Conservation (phyloP, 2,888 invertebrate species). For the Scelioninae gen. 1 region DNA sequence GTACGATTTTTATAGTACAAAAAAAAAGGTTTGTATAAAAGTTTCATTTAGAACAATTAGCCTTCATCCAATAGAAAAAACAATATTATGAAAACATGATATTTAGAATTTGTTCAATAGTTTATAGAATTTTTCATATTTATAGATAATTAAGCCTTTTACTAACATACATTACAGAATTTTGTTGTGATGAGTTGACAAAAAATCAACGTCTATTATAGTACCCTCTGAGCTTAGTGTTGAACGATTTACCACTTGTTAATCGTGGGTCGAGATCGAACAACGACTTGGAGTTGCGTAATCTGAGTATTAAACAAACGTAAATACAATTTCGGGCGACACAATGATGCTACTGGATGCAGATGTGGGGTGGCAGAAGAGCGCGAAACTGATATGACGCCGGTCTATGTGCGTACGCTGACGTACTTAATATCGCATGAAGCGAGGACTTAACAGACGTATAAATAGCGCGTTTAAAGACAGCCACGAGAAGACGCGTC, state of each 20-base stretch:
- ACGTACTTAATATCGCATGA: slow-evolving; percentile 72
- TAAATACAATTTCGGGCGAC: slow-evolving; percentile 26
- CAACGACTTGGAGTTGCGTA: slow-evolving; percentile 15
- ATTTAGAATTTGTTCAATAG: no score
- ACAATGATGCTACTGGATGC: slow-evolving; percentile 24
- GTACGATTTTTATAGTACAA: no score
- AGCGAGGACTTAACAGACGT: slow-evolving; percentile 77
- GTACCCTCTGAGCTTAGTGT: not conserved
- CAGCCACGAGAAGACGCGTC: slow-evolving; percentile 75
- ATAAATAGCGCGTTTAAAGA: slow-evolving; percentile 80
- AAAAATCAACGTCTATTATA: no score
- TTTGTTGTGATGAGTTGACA: no score
- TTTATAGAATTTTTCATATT: no score
- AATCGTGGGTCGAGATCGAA: not conserved
- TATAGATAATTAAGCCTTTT: no score
- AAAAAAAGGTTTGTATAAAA: no score
- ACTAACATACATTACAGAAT: no score
- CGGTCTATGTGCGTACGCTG: slow-evolving; percentile 67
- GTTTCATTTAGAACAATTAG: no score
- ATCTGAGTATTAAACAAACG: slow-evolving; percentile 5
- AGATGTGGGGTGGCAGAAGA: slow-evolving; percentile 25
- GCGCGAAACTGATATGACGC: slow-evolving; percentile 54
- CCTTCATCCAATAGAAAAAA: no score
- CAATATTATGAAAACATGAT: no score
- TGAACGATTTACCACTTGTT: not conserved